These are phyloP conservation scores for Brachylomia viminalis DNA, from an alignment of 2,888 invertebrate species.

Conservation along the genomic window DNA sequence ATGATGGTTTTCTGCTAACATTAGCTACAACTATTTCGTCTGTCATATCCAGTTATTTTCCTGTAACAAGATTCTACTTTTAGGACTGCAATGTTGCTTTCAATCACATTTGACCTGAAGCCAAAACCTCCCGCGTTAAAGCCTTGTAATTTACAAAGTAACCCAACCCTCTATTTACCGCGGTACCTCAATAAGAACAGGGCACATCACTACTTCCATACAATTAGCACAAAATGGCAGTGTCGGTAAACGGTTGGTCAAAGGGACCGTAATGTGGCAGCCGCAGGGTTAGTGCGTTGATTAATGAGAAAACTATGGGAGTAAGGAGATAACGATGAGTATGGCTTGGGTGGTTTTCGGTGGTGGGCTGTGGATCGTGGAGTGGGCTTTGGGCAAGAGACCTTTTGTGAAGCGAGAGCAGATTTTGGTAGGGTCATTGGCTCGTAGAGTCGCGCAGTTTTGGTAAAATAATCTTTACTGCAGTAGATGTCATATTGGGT, in stretches of 20 bases:
- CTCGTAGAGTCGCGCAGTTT: background rate
- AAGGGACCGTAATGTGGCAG: constrained; percentile 60
- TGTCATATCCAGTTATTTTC: background rate
- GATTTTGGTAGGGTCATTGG: background rate
- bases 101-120: constrained; percentile 19
- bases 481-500: background rate
- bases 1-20: background rate
- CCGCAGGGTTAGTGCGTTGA: constrained; percentile 53
- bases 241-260: constrained; percentile 67
- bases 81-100: constrained; percentile 1
- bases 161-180: constrained; percentile 63
- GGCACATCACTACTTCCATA: constrained; percentile 58
- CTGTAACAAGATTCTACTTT: constrained; percentile 19
- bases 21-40: background rate
- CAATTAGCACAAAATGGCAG: constrained; percentile 58
- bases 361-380: background rate
- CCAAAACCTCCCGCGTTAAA: constrained; percentile 25
- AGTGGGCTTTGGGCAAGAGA: constrained; percentile 11
- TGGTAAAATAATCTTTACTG: background rate
- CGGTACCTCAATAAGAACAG: constrained; percentile 63
- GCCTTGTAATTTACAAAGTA: constrained; percentile 48
- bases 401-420: background rate
- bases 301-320: constrained; percentile 65
- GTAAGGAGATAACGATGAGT: constrained; percentile 58
- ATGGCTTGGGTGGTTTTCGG: constrained; percentile 30